Conservation (phyloP, 2,888 invertebrate species). For the Alsophila aescularia region DNA sequence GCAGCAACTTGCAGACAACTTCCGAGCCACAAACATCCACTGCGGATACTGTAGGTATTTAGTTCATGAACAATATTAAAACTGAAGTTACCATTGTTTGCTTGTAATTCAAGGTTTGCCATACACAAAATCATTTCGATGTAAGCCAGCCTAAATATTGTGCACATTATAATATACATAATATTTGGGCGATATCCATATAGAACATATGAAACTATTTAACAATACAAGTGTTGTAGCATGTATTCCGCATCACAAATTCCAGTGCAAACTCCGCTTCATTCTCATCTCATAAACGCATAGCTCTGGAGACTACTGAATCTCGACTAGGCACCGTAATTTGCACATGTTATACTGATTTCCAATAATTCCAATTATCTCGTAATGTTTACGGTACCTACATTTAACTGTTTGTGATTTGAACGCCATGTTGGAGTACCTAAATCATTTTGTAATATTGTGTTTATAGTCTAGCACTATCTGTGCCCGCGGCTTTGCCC, state of each 20-base stretch:
- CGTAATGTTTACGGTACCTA: slow-evolving; percentile 35
- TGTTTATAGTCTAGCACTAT: slow-evolving; percentile 5
- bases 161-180: no score
- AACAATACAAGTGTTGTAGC: not conserved
- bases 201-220: no score
- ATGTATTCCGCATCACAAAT: slow-evolving; percentile 1
- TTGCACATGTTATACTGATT: slow-evolving; percentile 55
- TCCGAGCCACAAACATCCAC: no score
- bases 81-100: no score
- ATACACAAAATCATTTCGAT: no score
- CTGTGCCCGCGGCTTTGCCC: not conserved
- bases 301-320: slow-evolving; percentile 45
- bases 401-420: slow-evolving; percentile 15
- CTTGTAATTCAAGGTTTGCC: no score
- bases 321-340: slow-evolving; percentile 44
- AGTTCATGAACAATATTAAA: no score
- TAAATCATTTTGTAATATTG: slow-evolving; percentile 11
- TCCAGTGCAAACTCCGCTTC: slow-evolving; percentile 24
- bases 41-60: no score
- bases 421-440: slow-evolving; percentile 2
- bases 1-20: no score
- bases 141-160: no score
- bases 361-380: slow-evolving; percentile 47
- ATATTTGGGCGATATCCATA: no score
- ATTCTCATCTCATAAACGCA: slow-evolving; percentile 52